Conservation (phyloP, 92 coral and sea anemone genomes). For the Parazoanthus atlanticus region DNA sequence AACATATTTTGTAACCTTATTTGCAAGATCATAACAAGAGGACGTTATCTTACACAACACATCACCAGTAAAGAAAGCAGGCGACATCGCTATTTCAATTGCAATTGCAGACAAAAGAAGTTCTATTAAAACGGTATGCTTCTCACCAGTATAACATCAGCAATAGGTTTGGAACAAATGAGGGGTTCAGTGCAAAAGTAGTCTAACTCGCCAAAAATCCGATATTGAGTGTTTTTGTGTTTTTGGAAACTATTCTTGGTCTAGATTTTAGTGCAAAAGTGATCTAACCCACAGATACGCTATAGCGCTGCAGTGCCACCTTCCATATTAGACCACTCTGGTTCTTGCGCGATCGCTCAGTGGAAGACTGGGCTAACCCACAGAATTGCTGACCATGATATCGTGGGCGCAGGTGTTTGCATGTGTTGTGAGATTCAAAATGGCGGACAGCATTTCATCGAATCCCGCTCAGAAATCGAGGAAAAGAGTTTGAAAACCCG, state of each 20-base stretch:
- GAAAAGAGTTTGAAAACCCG: constrained; percentile 37
- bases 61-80: no score
- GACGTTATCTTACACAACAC: no score
- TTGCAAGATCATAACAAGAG: no score
- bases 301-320: constrained; percentile 7
- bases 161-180: no score
- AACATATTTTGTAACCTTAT: no score
- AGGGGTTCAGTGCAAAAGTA: background rate
- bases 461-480: background rate
- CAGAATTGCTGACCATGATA: background rate
- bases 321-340: background rate
- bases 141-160: no score
- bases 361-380: background rate
- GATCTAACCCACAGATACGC: constrained; percentile 7
- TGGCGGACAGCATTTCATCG: constrained; percentile 45
- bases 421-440: constrained; percentile 18
- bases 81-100: no score
- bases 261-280: constrained; percentile 31
- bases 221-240: background rate
- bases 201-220: background rate
- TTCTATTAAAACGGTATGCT: no score
- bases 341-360: background rate
- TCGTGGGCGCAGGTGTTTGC: constrained; percentile 7
- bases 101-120: no score
- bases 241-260: background rate